These are phyloP conservation scores for Galemys pyrenaicus DNA, from an alignment of 2,113 vertebrate species.

Conservation along the genomic window DNA sequence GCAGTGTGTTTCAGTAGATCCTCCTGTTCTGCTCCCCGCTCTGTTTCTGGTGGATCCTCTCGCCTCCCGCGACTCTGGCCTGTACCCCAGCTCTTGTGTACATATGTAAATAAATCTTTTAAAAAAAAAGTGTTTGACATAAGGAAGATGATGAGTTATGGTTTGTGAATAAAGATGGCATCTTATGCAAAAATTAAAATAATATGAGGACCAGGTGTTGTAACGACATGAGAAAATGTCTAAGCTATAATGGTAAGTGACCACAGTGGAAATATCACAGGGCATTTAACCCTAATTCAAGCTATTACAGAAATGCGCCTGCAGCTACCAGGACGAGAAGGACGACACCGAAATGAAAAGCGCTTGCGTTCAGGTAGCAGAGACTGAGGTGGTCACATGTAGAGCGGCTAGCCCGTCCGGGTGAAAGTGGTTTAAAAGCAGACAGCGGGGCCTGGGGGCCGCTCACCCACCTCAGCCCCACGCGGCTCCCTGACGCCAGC, in stretches of 20 bases:
- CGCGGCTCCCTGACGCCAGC: not conserved
- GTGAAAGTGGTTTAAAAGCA: not conserved
- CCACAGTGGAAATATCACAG: not conserved
- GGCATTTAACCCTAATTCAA: not conserved
- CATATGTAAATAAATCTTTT: too few relatives aligned
- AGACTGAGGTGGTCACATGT: too few relatives aligned
- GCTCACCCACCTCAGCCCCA: not conserved
- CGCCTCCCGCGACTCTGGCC: too few relatives aligned
- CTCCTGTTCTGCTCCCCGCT: too few relatives aligned
- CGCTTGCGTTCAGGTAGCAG: not conserved
- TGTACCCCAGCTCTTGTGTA: too few relatives aligned
- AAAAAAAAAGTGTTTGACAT: too few relatives aligned
- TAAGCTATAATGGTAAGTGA: not conserved
- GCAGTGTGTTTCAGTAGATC: too few relatives aligned
- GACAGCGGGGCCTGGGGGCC: not conserved
- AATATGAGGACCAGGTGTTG: not conserved
- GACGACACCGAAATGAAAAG: not conserved
- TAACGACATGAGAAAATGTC: not conserved
- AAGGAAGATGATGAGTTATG: not conserved
- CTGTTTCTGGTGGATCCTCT: too few relatives aligned
- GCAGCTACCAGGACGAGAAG: not conserved
- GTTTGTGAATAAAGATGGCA: not conserved
- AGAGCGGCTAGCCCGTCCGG: constrained; percentile 30
- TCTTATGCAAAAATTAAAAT: constrained; percentile 8
- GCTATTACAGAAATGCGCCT: not conserved